Evolutionary conservation across 2,888 invertebrate species (phyloP).

Genomic region (Adelognathus sp.): DNA sequence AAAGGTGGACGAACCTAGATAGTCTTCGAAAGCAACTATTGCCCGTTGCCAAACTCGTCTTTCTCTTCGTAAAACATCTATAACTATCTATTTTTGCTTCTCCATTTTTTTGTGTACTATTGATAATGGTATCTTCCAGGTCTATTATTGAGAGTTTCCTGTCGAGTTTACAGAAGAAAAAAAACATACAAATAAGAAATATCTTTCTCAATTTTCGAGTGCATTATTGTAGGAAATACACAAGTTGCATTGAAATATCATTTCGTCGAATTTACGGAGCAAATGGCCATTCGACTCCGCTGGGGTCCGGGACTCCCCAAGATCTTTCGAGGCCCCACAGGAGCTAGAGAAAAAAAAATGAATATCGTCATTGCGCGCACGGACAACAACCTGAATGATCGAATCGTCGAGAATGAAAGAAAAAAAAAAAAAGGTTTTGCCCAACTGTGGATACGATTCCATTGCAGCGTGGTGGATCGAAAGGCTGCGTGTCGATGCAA

Average conservation of each 20-base stretch:
- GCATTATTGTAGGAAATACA: too few species aligned
- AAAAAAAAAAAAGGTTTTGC: neutral
- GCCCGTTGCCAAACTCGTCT: too few species aligned
- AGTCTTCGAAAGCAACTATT: too few species aligned
- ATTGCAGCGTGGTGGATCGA: constrained; percentile 11
- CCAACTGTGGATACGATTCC: neutral
- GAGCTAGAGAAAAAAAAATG: neutral
- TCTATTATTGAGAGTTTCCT: too few species aligned
- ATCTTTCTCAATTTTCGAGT: too few species aligned
- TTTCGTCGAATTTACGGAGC: neutral
- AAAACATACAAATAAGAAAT: too few species aligned
- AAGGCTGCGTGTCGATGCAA: constrained; percentile 30
- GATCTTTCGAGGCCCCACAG: constrained; percentile 12
- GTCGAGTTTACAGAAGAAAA: too few species aligned
- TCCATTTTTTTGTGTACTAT: too few species aligned
- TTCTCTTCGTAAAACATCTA: too few species aligned
- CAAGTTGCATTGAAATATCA: neutral
- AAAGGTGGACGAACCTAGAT: too few species aligned
- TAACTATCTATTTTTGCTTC: too few species aligned
- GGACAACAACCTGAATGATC: neutral
- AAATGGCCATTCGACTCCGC: neutral
- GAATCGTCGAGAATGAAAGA: neutral
- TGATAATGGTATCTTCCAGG: too few species aligned
- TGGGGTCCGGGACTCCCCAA: constrained; percentile 32
- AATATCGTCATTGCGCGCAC: neutral